These are phyloP conservation scores for Microcaecilia unicolor DNA, from an alignment of 2,797 vertebrate genomes.

Conservation along the genomic window DNA sequence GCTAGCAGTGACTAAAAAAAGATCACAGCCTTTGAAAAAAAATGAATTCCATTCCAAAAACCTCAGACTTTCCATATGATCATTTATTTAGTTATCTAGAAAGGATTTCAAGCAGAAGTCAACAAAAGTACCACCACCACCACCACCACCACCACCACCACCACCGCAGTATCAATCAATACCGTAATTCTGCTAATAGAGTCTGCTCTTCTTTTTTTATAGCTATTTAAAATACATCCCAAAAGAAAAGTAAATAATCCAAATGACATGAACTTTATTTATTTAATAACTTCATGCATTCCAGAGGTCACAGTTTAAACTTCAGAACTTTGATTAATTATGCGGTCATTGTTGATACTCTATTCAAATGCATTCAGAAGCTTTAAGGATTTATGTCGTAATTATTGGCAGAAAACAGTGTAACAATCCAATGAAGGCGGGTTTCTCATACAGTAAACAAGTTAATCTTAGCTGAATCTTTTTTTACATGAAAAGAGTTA, in stretches of 20 bases:
- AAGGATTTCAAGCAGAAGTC: no score
- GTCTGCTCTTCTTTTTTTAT: constrained; percentile 4
- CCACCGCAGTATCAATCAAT: no score
- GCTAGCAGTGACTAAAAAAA: no score
- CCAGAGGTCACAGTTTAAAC: constrained; percentile 16
- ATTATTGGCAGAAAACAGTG: constrained; percentile 17
- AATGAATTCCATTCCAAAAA: no score
- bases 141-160: no score
- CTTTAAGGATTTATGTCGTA: constrained; percentile 14
- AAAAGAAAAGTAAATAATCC: constrained; percentile 10
- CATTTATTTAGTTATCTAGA: no score
- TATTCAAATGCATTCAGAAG: constrained; percentile 11
- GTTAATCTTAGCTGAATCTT: constrained; percentile 28
- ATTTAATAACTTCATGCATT: constrained; percentile 5
- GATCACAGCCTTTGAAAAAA: no score
- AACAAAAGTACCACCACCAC: no score
- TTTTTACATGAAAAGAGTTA: constrained; percentile 8
- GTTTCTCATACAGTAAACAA: constrained; percentile 25
- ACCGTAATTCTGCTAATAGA: neutral
- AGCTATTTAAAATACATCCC: constrained; percentile 2
- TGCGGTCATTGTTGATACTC: constrained; percentile 6
- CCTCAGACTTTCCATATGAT: no score
- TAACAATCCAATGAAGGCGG: constrained; percentile 13
- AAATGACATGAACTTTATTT: constrained; percentile 2
- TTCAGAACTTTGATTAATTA: constrained; percentile 14